Evolutionary conservation across 2,113 vertebrate genomes (phyloP).

Genomic region (Arenaria interpres): DNA sequence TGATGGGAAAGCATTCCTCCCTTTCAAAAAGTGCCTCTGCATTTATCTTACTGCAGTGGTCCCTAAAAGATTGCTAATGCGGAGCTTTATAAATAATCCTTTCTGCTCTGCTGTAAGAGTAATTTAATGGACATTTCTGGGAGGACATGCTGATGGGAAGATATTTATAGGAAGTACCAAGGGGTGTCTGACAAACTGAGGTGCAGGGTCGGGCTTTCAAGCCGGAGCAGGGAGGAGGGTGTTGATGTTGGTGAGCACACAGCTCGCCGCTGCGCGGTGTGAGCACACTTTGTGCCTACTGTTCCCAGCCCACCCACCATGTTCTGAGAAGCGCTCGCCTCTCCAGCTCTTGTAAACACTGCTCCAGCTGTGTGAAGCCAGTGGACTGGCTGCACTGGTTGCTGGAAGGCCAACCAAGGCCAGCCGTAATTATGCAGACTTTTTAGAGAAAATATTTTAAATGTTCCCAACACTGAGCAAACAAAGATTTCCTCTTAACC

Average conservation of each 20-base stretch:
- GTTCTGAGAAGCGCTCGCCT: background rate
- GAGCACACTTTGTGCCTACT: conserved; percentile 10
- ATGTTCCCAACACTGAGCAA: background rate
- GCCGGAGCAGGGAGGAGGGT: background rate
- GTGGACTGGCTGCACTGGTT: background rate
- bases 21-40: background rate
- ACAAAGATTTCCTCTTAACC: background rate
- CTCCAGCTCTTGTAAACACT: background rate
- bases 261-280: background rate
- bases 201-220: background rate
- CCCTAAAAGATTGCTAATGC: conserved; percentile 1
- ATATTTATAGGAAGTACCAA: background rate
- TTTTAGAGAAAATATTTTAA: conserved; percentile 9
- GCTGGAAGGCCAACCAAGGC: conserved; percentile 30
- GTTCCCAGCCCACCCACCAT: conserved; percentile 41
- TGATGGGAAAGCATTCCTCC: conserved; percentile 10
- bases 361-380: conserved; percentile 23
- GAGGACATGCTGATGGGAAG: background rate
- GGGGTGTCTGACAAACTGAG: background rate
- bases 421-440: background rate
- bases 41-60: background rate
- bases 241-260: rapidly evolving
- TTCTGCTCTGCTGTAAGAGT: background rate
- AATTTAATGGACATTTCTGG: conserved; percentile 48
- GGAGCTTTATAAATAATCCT: conserved; percentile 38